A percentile compares a stretch with the other conserved stretches of the same genome.
phyloP scores from a whole-genome alignment of 2,797 vertebrate species.

The Luscinia megarhynchos region DNA sequence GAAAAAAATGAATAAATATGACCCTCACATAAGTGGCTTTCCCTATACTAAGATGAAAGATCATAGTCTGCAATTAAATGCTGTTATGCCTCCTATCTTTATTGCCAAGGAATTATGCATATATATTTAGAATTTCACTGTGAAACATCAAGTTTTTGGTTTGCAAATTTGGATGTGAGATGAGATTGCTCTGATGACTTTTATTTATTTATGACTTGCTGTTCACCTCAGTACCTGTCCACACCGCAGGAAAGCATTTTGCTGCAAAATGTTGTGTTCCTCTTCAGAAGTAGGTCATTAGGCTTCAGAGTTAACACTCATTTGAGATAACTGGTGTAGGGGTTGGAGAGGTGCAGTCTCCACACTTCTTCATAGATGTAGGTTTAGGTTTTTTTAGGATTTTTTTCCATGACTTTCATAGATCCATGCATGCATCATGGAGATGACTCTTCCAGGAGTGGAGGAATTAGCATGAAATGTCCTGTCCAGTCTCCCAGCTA shows the following conservation, averaged over 20 bases:
- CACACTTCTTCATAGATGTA: background rate
- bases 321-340: background rate
- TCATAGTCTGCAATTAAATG: background rate
- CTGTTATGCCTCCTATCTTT: background rate
- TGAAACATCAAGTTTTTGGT: background rate
- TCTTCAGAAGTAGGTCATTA: background rate
- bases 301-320: background rate
- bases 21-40: background rate
- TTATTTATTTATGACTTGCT: background rate
- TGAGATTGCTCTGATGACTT: background rate
- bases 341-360: background rate
- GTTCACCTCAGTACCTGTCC: background rate
- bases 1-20: background rate
- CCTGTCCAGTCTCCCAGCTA: background rate
- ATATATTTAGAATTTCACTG: background rate
- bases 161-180: background rate
- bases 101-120: background rate
- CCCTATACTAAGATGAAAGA: accelerated
- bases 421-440: too few relatives aligned
- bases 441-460: background rate
- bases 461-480: accelerated
- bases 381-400: background rate
- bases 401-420: background rate
- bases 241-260: background rate
- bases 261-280: background rate